Evolutionary conservation across 2,888 invertebrate genomes (phyloP).

Genomic region (Anthrax anthrax): DNA sequence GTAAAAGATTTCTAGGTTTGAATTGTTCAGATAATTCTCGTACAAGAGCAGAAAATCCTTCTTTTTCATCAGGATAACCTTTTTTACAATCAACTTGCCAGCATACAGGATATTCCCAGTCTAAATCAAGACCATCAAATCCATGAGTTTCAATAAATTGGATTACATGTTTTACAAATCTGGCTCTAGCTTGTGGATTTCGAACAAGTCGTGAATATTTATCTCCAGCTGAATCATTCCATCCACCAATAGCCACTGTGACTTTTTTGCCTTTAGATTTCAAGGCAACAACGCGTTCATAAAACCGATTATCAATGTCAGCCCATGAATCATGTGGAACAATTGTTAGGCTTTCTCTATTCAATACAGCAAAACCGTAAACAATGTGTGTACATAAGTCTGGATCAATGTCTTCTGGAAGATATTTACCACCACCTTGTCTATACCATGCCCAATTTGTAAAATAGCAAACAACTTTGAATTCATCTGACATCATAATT

Average conservation of each 20-base stretch:
- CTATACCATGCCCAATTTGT: conserved; percentile 94
- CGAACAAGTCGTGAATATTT: conserved; percentile 76
- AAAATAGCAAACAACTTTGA: conserved; percentile 79
- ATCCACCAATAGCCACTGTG: conserved; percentile 79
- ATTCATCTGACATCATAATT: conserved; percentile 28
- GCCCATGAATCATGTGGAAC: conserved; percentile 82
- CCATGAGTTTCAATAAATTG: conserved; percentile 64
- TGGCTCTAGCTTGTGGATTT: conserved; percentile 50
- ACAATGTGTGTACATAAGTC: conserved; percentile 82
- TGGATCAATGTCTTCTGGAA: conserved; percentile 70
- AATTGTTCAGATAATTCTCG: conserved; percentile 59
- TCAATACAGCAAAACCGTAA: conserved; percentile 81
- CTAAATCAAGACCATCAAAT: conserved; percentile 83
- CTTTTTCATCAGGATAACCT: conserved; percentile 67
- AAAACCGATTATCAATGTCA: conserved; percentile 82
- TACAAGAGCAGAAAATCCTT: conserved; percentile 60
- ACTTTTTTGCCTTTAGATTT: conserved; percentile 64
- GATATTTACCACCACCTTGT: conserved; percentile 63
- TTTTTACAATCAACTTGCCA: conserved; percentile 80
- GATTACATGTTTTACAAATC: conserved; percentile 59
- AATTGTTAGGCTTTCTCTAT: conserved; percentile 56
- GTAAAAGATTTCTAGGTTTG: conserved; percentile 50
- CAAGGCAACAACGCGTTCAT: conserved; percentile 65
- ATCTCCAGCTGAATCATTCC: conserved; percentile 87
- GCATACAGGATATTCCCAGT: conserved; percentile 90